phyloP scores from a whole-genome alignment of 2,113 vertebrate species.

The Rutilus rutilus region DNA sequence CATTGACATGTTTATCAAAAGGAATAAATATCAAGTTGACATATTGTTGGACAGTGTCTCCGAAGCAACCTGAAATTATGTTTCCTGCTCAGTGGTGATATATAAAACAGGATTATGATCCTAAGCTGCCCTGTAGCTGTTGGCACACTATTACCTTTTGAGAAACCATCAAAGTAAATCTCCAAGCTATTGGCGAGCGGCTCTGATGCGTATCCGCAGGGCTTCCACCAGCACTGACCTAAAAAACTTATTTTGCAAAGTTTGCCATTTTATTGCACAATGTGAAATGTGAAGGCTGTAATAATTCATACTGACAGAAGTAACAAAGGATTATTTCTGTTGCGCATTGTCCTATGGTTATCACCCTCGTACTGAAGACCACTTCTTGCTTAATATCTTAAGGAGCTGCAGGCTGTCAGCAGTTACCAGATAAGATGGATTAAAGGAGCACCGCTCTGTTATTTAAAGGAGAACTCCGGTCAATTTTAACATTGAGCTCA shows the following conservation, averaged over 20 bases:
- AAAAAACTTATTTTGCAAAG: background rate
- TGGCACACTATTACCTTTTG: background rate
- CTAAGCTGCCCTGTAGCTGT: constrained; percentile 1
- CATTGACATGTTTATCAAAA: background rate
- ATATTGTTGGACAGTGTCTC: background rate
- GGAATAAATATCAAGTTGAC: background rate
- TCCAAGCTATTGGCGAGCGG: background rate
- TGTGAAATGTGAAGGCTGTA: constrained; percentile 1
- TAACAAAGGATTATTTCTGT: background rate
- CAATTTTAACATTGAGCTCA: no score
- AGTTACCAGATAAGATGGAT: constrained; percentile 32
- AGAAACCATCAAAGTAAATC: constrained; percentile 5
- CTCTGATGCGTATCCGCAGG: background rate
- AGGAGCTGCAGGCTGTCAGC: constrained; percentile 17
- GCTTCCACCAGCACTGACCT: background rate
- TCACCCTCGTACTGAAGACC: background rate
- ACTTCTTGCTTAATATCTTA: constrained; percentile 31
- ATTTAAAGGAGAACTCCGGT: no score
- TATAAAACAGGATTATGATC: constrained; percentile 1
- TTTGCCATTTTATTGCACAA: background rate
- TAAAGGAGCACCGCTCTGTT: constrained; percentile 13
- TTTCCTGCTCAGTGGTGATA: constrained; percentile 7
- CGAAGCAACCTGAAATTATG: background rate
- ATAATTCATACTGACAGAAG: background rate
- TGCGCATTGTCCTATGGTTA: background rate